These are phyloP conservation scores for Heterocephalus glaber DNA, from an alignment of 2,113 vertebrate species.

Conservation along the genomic window DNA sequence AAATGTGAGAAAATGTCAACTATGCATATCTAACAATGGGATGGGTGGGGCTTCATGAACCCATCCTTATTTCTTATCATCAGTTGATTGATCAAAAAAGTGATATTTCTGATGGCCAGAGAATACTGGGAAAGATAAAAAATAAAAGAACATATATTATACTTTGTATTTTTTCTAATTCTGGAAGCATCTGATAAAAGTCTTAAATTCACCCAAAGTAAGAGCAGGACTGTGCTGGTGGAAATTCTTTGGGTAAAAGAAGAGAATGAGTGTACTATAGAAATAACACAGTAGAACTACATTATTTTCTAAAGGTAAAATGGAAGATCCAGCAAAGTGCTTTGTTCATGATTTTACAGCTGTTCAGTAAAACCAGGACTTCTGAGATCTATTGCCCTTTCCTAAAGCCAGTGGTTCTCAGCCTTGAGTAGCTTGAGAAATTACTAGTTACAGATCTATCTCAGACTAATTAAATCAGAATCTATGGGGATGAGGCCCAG, in stretches of 20 bases:
- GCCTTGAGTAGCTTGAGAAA: conserved; percentile 12
- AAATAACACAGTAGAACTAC: neutral
- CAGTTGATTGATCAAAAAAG: neutral
- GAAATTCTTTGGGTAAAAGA: neutral
- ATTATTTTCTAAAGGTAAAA: conserved; percentile 12
- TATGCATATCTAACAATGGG: neutral
- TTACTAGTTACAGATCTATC: neutral
- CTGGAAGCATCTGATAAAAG: neutral
- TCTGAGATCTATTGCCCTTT: neutral
- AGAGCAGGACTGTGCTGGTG: neutral
- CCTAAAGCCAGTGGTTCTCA: neutral
- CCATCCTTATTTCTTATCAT: neutral
- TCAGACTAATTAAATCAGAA: conserved; percentile 44
- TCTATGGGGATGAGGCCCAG: neutral
- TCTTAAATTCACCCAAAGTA: neutral
- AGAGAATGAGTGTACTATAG: neutral
- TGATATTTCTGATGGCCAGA: neutral
- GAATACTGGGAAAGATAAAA: neutral
- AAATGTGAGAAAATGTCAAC: neutral
- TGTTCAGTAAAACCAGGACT: conserved; percentile 31
- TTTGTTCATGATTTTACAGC: neutral
- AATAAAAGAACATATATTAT: neutral
- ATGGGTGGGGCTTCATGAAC: neutral
- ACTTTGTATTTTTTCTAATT: conserved; percentile 32
- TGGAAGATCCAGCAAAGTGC: neutral